phyloP scores from a whole-genome alignment of 2,797 vertebrate species.

The Phyllotis vaccarum region DNA sequence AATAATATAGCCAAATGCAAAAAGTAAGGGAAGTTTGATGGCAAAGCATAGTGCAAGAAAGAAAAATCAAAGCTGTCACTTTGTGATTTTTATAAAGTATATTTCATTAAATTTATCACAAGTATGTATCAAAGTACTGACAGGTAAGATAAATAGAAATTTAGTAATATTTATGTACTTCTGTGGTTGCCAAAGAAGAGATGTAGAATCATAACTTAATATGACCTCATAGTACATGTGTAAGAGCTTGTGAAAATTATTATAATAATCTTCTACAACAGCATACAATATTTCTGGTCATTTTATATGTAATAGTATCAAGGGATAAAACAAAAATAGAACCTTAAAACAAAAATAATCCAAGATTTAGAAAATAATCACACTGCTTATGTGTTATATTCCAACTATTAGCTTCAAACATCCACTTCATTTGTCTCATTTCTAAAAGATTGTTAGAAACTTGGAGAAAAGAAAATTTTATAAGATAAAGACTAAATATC shows the following conservation, averaged over 20 bases:
- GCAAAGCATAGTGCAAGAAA: background rate
- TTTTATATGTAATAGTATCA: slow-evolving; percentile 20
- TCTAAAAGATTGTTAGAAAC: background rate
- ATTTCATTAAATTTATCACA: slow-evolving; percentile 60
- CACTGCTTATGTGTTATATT: slow-evolving; percentile 39
- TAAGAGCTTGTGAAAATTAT: slow-evolving; percentile 7
- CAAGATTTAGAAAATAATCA: slow-evolving; percentile 40
- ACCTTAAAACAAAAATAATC: background rate
- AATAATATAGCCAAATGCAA: slow-evolving; percentile 15
- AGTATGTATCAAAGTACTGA: slow-evolving; percentile 28
- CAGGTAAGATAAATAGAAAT: slow-evolving; percentile 45
- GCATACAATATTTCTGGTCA: slow-evolving; percentile 50
- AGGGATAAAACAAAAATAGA: background rate
- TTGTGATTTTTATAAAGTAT: slow-evolving; percentile 60
- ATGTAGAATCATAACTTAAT: slow-evolving; percentile 24
- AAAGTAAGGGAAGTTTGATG: slow-evolving; percentile 6
- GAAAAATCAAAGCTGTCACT: slow-evolving; percentile 44
- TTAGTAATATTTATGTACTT: background rate
- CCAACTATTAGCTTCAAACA: slow-evolving; percentile 22
- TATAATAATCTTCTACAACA: slow-evolving; percentile 23
- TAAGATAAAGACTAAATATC: slow-evolving; percentile 53
- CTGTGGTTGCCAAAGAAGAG: slow-evolving; percentile 49
- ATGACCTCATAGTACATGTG: slow-evolving; percentile 28
- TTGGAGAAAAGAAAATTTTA: slow-evolving; percentile 64
- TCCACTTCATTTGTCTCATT: slow-evolving; percentile 6